phyloP scores from a whole-genome alignment of 2,113 vertebrate species.

The Plectropomus leopardus region DNA sequence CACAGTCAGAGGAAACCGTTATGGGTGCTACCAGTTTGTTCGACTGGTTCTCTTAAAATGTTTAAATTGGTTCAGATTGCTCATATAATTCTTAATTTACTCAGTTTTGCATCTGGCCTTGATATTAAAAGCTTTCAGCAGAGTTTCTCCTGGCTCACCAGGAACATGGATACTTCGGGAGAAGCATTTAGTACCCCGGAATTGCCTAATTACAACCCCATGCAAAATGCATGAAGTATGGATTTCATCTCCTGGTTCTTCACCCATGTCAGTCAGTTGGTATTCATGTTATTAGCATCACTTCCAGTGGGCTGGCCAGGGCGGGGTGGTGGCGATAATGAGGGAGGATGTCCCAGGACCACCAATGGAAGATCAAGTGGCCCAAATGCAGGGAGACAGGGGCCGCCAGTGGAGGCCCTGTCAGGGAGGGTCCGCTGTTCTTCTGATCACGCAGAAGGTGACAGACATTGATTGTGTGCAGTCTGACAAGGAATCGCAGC shows the following conservation, averaged over 20 bases:
- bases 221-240: slow-evolving; percentile 83
- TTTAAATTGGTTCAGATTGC: neutral
- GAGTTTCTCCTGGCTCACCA: slow-evolving; percentile 7
- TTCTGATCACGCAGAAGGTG: slow-evolving; percentile 73
- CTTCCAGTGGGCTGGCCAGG: slow-evolving; percentile 58
- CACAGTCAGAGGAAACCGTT: slow-evolving; percentile 31
- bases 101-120: slow-evolving; percentile 17
- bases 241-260: slow-evolving; percentile 76
- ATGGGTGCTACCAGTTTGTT: slow-evolving; percentile 16
- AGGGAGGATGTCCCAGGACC: slow-evolving; percentile 71
- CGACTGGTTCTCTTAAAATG: neutral
- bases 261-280: slow-evolving; percentile 72
- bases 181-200: slow-evolving; percentile 50
- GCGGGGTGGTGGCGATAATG: slow-evolving; percentile 73
- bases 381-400: slow-evolving; percentile 81
- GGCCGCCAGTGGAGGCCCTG: slow-evolving; percentile 69
- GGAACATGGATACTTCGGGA: slow-evolving; percentile 31
- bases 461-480: slow-evolving; percentile 82
- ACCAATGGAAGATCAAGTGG: slow-evolving; percentile 58
- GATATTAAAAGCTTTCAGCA: slow-evolving; percentile 13
- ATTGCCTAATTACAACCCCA: slow-evolving; percentile 69
- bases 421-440: slow-evolving; percentile 68
- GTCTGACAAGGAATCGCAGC: slow-evolving; percentile 75
- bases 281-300: slow-evolving; percentile 76
- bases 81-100: slow-evolving; percentile 16